A percentile compares a stretch with the other conserved stretches of the same genome.
These are phyloP conservation scores for Drosophila neotestacea DNA, from an alignment of 2,888 invertebrate species.

Conservation along the genomic window DNA sequence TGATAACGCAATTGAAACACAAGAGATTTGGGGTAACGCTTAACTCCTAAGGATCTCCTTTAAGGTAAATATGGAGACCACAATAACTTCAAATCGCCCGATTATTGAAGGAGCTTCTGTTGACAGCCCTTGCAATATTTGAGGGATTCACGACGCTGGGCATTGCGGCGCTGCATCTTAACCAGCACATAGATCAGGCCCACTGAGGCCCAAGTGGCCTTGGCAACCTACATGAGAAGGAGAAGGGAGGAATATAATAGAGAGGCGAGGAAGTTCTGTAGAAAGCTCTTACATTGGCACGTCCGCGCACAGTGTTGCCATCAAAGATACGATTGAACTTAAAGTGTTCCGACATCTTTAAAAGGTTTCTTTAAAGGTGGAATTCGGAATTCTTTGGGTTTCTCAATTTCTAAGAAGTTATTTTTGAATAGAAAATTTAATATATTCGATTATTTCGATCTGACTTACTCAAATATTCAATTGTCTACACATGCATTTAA, in stretches of 20 bases:
- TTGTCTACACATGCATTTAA: background rate
- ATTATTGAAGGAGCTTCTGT: slow-evolving; percentile 39
- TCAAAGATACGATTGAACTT: slow-evolving; percentile 64
- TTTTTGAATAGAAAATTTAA: slow-evolving; percentile 12
- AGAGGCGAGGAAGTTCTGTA: background rate
- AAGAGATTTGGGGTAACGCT: slow-evolving; percentile 41
- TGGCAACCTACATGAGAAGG: slow-evolving; percentile 59
- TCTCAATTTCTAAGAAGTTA: slow-evolving; percentile 6
- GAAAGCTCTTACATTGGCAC: slow-evolving; percentile 71
- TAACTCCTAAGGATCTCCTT: slow-evolving; percentile 4
- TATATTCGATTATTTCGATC: slow-evolving; percentile 15
- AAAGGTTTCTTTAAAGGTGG: background rate
- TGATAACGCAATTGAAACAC: slow-evolving; percentile 25
- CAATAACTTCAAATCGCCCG: no score
- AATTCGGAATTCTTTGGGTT: background rate
- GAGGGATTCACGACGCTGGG: slow-evolving; percentile 37
- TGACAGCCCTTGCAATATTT: slow-evolving; percentile 51
- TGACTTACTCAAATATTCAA: slow-evolving; percentile 11
- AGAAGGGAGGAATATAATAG: background rate
- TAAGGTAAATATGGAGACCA: background rate
- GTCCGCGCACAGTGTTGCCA: slow-evolving; percentile 67
- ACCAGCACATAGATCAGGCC: slow-evolving; percentile 68
- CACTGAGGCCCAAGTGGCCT: slow-evolving; percentile 74
- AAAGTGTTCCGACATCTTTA: slow-evolving; percentile 51
- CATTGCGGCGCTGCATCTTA: slow-evolving; percentile 52